A percentile compares a stretch with the other conserved stretches of the same genome.
phyloP scores from a whole-genome alignment of 2,888 invertebrate species.

The Falcaria lacertinaria region DNA sequence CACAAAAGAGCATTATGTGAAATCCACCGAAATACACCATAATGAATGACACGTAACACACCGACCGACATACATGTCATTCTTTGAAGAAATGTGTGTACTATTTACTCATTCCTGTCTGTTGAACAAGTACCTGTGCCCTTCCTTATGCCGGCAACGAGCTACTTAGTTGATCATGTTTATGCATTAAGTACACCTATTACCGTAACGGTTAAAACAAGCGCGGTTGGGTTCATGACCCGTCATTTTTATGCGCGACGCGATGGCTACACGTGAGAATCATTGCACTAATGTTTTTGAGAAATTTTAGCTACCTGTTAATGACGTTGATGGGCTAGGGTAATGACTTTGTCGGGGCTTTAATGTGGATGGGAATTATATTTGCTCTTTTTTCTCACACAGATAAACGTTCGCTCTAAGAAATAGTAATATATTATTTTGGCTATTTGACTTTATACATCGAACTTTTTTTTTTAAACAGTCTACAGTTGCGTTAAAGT shows the following conservation, averaged over 20 bases:
- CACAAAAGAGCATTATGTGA: no score
- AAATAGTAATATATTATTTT: background rate
- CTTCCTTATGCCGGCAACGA: background rate
- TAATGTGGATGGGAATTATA: background rate
- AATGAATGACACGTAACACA: no score
- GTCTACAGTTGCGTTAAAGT: no score
- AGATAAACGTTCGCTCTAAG: background rate
- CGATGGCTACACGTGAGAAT: constrained; percentile 33
- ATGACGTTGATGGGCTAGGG: constrained; percentile 13
- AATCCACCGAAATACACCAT: no score
- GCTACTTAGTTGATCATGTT: background rate
- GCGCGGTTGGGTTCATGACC: constrained; percentile 32
- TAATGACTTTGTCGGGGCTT: constrained; percentile 6
- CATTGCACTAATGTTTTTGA: constrained; percentile 23
- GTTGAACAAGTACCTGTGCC: background rate
- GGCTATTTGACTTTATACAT: background rate
- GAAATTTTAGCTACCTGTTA: constrained; percentile 20
- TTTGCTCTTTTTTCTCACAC: background rate
- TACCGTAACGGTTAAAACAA: constrained; percentile 9
- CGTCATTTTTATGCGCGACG: constrained; percentile 26
- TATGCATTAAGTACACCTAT: constrained; percentile 2
- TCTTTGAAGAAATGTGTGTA: no score
- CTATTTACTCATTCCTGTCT: no score
- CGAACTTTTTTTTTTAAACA: no score
- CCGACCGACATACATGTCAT: no score